Evolutionary conservation across 1,140 invertebrate genomes (phyloP).

Genomic region (Bombus vancouverensis): DNA sequence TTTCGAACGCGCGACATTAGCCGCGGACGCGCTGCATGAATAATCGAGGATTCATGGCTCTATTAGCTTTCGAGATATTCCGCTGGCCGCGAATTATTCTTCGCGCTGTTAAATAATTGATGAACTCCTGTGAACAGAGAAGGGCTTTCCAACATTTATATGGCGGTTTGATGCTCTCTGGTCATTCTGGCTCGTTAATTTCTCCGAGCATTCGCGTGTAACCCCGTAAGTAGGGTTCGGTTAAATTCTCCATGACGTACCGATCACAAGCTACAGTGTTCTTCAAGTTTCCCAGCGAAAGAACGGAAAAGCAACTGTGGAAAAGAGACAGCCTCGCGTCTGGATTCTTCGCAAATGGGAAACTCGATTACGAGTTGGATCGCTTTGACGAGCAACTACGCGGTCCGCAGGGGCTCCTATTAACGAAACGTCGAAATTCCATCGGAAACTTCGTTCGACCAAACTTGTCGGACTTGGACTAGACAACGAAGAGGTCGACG

Average conservation of each 20-base stretch:
- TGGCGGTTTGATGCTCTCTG: background rate
- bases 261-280: too few species aligned
- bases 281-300: too few species aligned
- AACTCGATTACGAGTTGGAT: conserved; percentile 28
- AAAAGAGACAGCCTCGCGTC: background rate
- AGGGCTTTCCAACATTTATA: background rate
- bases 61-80: conserved; percentile 39
- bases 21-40: conserved; percentile 15
- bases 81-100: conserved; percentile 28
- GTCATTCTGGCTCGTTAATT: background rate
- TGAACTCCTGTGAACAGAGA: background rate
- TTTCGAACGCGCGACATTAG: conserved; percentile 23
- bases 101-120: conserved; percentile 44
- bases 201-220: background rate
- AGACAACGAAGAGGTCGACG: background rate
- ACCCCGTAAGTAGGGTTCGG: background rate
- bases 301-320: background rate
- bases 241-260: background rate
- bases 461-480: conserved; percentile 42
- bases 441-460: conserved; percentile 54
- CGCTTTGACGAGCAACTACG: conserved; percentile 28
- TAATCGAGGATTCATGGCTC: conserved; percentile 32
- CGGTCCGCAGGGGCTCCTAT: conserved; percentile 35
- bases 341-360: conserved; percentile 1
- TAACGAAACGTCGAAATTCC: conserved; percentile 63